Evolutionary conservation across 2,113 vertebrate species (phyloP).

Genomic region (Arvicanthis niloticus): DNA sequence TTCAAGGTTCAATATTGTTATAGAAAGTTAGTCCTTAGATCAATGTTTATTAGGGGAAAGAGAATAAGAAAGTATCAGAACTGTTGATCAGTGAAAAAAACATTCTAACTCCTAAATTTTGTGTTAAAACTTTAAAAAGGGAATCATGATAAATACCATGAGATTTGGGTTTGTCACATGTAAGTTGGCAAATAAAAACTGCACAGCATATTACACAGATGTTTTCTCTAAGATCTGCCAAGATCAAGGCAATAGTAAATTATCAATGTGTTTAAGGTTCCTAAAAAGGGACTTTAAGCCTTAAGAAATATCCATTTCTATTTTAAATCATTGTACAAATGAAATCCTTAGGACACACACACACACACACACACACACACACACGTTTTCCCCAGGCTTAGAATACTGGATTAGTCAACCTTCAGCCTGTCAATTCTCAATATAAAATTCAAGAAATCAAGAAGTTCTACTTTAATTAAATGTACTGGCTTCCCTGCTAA

Average conservation of each 20-base stretch:
- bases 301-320: conserved; percentile 45
- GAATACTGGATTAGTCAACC: background rate
- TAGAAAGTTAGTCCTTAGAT: conserved; percentile 3
- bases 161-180: background rate
- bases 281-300: background rate
- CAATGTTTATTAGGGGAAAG: background rate
- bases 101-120: conserved; percentile 5
- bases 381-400: background rate
- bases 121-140: conserved; percentile 13
- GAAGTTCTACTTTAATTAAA: background rate
- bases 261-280: background rate
- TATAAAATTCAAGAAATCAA: background rate
- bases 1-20: background rate
- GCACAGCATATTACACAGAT: conserved; percentile 6
- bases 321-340: conserved; percentile 8
- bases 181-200: background rate
- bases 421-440: conserved; percentile 37
- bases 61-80: background rate
- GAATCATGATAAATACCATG: conserved; percentile 3
- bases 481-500: background rate
- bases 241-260: conserved; percentile 32
- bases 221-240: conserved; percentile 21
- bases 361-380: background rate
- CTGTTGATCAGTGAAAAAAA: background rate
- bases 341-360: background rate